Percentiles rank a stretch among this genome's conserved stretches.
These are phyloP conservation scores for Heliconius sara DNA, from an alignment of 2,888 invertebrate genomes.

Conservation along the genomic window DNA sequence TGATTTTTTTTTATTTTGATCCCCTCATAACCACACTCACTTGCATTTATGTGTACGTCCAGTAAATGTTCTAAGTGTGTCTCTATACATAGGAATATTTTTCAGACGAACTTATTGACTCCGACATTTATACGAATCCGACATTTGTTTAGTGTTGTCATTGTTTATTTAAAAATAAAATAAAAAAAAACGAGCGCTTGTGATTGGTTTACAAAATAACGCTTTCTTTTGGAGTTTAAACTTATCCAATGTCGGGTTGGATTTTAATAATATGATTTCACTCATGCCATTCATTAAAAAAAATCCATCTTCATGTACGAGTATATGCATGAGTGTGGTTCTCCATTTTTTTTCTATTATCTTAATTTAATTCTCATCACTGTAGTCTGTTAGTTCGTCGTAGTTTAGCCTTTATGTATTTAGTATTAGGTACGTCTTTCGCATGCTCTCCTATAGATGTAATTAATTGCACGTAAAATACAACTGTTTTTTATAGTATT, in stretches of 20 bases:
- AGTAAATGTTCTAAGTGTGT: slow-evolving; percentile 50
- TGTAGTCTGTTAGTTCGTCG: slow-evolving; percentile 52
- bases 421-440: slow-evolving; percentile 19
- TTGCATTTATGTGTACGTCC: slow-evolving; percentile 77
- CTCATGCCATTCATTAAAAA: slow-evolving; percentile 49
- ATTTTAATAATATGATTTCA: slow-evolving; percentile 61
- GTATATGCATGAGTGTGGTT: slow-evolving; percentile 82
- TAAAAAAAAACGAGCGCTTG: slow-evolving; percentile 66
- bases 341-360: slow-evolving; percentile 53
- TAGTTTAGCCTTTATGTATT: slow-evolving; percentile 39
- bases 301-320: slow-evolving; percentile 58
- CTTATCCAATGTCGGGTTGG: slow-evolving; percentile 75
- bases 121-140: slow-evolving; percentile 64
- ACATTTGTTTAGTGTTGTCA: slow-evolving; percentile 81
- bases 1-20: slow-evolving; percentile 59
- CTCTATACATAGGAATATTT: slow-evolving; percentile 20
- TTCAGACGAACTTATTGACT: slow-evolving; percentile 29
- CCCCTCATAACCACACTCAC: slow-evolving; percentile 80
- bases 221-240: slow-evolving; percentile 63
- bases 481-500: not conserved
- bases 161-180: slow-evolving; percentile 57
- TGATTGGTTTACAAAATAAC: slow-evolving; percentile 82
- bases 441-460: slow-evolving; percentile 37
- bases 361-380: slow-evolving; percentile 52
- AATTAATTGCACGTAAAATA: slow-evolving; percentile 29